Evolutionary conservation across 2,888 invertebrate genomes (phyloP), one percentile per base, ranked within the genome.

Genomic region (Pasiphila rectangulata): DNA sequence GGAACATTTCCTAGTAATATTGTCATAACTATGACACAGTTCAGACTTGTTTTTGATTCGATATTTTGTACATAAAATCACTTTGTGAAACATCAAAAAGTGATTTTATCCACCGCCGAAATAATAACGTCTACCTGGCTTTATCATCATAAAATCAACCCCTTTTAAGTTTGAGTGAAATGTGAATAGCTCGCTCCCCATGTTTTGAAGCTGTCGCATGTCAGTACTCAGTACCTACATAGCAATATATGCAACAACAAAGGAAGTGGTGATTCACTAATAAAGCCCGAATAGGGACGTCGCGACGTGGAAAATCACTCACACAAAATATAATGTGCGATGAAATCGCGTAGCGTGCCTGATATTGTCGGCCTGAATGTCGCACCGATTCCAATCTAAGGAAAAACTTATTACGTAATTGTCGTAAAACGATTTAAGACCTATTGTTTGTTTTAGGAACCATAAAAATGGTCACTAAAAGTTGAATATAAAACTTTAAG

Each of bases 301-400:
- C 16, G 67, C 63, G 9, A 16, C 16, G 67, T 69, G 67, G 67
- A 68, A 78, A 76, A 72, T 65, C 65, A 71, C 64, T 65, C 63
- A 58, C 55, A 52, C 51, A 39, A 48, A 32, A 32, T 32, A 48
- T 58, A 72, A 66, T 65, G 57, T 64, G 54, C 62, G 58, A 67
- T 59, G 56, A 64, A 69, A 70, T 63, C 57, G 65, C 67, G 59
- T 72, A 54, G 74, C 75, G 74, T 75, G 72, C 61, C 56, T 62
- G 59, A 34, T 44, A 23, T 27, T 49, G 50, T 23, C 29, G 41
- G 52, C 54, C 51, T 63, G 55, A 50, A 54, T 56, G 57, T 46
- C 51, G 56, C 56, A 35, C 54, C 51, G 53, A 60, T 57, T 51
- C 38, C 46, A 65, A 62, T 67, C 64, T 63, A 64, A 65, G 50